A percentile compares a stretch with the other conserved stretches of the same genome.
Conservation (phyloP, 2,888 invertebrate species). For the Spodoptera littoralis region DNA sequence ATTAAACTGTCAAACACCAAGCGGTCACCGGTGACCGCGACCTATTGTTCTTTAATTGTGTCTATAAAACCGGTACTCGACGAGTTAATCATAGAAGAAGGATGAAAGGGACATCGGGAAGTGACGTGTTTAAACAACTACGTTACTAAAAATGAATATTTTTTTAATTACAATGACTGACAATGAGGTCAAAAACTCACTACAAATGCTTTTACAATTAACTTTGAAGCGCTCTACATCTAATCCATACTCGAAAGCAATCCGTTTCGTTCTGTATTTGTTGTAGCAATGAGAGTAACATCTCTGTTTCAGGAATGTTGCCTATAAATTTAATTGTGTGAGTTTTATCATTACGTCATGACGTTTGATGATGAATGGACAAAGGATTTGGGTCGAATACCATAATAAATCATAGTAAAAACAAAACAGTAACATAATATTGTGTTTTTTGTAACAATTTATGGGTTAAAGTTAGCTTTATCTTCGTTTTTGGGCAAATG, state of each 20-base stretch:
- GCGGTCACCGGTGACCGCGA: no score
- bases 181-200: no score
- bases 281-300: slow-evolving; percentile 43
- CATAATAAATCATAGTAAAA: slow-evolving; percentile 47
- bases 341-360: slow-evolving; percentile 43
- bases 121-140: no score
- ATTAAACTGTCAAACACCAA: no score
- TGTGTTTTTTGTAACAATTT: slow-evolving; percentile 13
- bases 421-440: slow-evolving; percentile 21
- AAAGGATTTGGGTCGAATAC: slow-evolving; percentile 42
- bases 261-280: slow-evolving; percentile 34
- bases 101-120: no score
- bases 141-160: no score
- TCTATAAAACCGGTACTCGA: no score
- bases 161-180: no score
- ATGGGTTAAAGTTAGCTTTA: slow-evolving; percentile 14
- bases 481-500: slow-evolving; percentile 7
- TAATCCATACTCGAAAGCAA: slow-evolving; percentile 26
- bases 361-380: slow-evolving; percentile 42
- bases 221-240: slow-evolving; percentile 24
- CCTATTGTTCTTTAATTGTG: no score
- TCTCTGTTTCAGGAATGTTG: slow-evolving; percentile 46
- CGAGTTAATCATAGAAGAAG: no score
- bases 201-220: not conserved
- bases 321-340: slow-evolving; percentile 49